A percentile compares a stretch with the other conserved stretches of the same genome.
phyloP scores from a whole-genome alignment of 2,888 invertebrate genomes.

The Papilio protenor region DNA sequence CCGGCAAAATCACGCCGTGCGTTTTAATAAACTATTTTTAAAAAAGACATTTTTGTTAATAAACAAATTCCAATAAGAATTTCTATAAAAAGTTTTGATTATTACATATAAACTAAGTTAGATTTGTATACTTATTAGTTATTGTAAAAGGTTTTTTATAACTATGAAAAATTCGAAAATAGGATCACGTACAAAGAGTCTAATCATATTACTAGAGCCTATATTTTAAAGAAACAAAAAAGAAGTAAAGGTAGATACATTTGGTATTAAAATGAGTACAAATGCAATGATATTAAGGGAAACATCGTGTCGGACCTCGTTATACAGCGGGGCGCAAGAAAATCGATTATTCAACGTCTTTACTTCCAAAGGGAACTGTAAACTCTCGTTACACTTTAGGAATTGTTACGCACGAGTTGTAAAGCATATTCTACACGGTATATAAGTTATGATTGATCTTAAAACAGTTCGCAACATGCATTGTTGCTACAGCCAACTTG shows the following conservation, averaged over 20 bases:
- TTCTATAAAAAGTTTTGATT: neutral
- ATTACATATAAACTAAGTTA: no score
- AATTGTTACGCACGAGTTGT: conserved; percentile 61
- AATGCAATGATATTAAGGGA: conserved; percentile 27
- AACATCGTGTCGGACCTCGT: conserved; percentile 28
- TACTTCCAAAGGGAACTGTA: conserved; percentile 61
- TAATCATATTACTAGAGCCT: no score
- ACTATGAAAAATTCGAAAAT: no score
- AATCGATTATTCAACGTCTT: conserved; percentile 59
- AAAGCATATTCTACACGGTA: conserved; percentile 46
- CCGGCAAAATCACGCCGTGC: neutral
- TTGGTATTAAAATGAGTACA: conserved; percentile 16
- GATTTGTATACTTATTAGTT: no score
- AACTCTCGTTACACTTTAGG: conserved; percentile 62
- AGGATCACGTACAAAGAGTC: no score
- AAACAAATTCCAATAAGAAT: neutral
- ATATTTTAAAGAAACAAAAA: no score
- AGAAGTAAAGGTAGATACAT: neutral
- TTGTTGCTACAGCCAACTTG: conserved; percentile 45
- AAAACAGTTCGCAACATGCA: conserved; percentile 40
- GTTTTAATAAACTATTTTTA: neutral
- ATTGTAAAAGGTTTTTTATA: no score
- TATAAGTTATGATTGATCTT: conserved; percentile 65
- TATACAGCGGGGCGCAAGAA: conserved; percentile 40
- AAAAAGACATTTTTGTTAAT: neutral